Base-by-base conservation (phyloP, 1,140 invertebrate genomes). In the Ooceraea biroi region DNA sequence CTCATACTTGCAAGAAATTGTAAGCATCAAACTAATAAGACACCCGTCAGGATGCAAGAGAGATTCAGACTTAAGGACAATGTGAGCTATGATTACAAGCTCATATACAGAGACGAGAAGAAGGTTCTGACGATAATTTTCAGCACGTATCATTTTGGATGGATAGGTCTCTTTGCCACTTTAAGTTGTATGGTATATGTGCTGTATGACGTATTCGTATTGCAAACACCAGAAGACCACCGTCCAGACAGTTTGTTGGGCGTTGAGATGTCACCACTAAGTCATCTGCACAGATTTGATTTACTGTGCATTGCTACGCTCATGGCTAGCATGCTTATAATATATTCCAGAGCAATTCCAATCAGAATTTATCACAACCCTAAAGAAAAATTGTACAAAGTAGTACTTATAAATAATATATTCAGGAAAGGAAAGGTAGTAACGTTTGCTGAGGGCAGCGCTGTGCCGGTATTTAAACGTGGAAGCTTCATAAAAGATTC, bases 281-380 rank as follows among this genome's bases (percentile, higher is more conserved):
- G 8, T 3, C 1, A 19, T 12, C 0, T 17, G 0, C 1, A 0
- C 7, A 69, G 4, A 0, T 0, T n/a, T 46, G 0, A 19, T 12
- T 0, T 14, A 2, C 1, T 19, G 1, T 4, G 22, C 11, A 0
- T 0, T 44, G 11, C 44, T 17, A 30, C 17, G 2, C 10, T 19
- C 2, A 0, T 19, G 7, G 3, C 36, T 8, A 1, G 17, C 0
- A 1, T 57, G 17, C 12, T 66, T 11, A 30, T 71, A 66, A 0
- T 41, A 52, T 0, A 2, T 1, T 57, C 19, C 12, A 69, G 0
- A 80, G 14, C 10, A 8, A 0, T 80, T 3, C 76, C 76, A 8
- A 30, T 71, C 14, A 46, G 76, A 71, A 80, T 80, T 80, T 80
- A 80, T 69, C 0, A 80, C 12, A 69, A 7, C 41, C 0, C 65